phyloP scores from a whole-genome alignment of 2,888 invertebrate genomes.

The Arctia plantaginis region DNA sequence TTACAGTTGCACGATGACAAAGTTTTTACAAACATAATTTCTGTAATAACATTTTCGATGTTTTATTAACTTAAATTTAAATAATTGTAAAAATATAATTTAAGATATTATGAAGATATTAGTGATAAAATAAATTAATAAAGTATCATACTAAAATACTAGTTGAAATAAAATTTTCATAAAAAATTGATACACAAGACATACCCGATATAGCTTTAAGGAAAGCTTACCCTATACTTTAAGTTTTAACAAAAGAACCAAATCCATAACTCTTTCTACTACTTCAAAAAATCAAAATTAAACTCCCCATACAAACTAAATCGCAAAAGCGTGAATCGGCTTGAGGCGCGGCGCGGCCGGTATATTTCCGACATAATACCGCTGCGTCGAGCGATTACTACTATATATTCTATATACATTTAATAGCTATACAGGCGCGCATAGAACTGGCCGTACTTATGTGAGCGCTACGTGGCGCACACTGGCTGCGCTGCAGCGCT shows the following conservation, averaged over 20 bases:
- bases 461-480: constrained; percentile 81
- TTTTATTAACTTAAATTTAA: neutral
- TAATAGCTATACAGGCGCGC: constrained; percentile 87
- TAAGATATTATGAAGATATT: neutral
- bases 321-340: constrained; percentile 81
- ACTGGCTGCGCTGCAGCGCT: constrained; percentile 77
- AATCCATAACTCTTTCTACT: constrained; percentile 75
- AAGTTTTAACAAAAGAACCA: constrained; percentile 80
- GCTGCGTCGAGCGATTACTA: constrained; percentile 87
- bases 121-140: neutral
- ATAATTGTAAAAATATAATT: neutral
- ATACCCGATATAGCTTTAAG: constrained; percentile 76
- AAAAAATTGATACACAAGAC: constrained; percentile 62
- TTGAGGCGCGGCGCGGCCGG: constrained; percentile 83
- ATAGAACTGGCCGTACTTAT: constrained; percentile 87
- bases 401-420: constrained; percentile 87
- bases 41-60: neutral
- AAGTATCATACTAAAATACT: constrained; percentile 20
- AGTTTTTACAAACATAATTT: neutral
- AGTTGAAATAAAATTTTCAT: constrained; percentile 48
- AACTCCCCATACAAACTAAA: constrained; percentile 86
- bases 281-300: constrained; percentile 80
- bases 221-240: constrained; percentile 77
- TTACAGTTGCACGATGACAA: neutral
- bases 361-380: constrained; percentile 87